These are phyloP conservation scores for Hesperia comma DNA, from an alignment of 2,888 invertebrate species.

Conservation along the genomic window DNA sequence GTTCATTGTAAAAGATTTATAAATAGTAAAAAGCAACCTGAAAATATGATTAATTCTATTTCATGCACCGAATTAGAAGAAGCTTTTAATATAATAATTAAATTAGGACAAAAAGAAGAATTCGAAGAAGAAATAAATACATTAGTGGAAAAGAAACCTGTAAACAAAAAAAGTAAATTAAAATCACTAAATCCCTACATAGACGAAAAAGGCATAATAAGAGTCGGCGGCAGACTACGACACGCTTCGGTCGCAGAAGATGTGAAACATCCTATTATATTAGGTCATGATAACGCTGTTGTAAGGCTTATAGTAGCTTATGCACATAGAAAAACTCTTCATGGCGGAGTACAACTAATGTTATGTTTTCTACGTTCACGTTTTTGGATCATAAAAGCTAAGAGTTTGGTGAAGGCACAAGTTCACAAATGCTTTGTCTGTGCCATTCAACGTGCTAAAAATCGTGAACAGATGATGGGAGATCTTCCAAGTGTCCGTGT, in stretches of 20 bases:
- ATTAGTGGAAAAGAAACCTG: conserved; percentile 12
- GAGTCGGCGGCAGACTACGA: conserved; percentile 38
- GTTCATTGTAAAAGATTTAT: conserved; percentile 6
- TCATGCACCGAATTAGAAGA: conserved; percentile 39
- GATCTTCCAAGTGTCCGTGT: conserved; percentile 41
- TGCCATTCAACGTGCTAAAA: conserved; percentile 16
- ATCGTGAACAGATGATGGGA: conserved; percentile 44
- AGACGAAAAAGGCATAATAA: conserved; percentile 30
- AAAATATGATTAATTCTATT: not conserved
- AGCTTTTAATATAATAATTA: conserved; percentile 22
- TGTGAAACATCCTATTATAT: conserved; percentile 32
- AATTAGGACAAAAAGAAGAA: conserved; percentile 33
- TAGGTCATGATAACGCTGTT: conserved; percentile 15
- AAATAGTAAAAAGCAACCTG: conserved; percentile 5
- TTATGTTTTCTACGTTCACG: conserved; percentile 12
- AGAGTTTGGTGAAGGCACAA: conserved; percentile 7
- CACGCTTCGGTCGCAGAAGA: conserved; percentile 29
- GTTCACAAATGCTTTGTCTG: conserved; percentile 28
- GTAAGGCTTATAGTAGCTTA: conserved; percentile 18
- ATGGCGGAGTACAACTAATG: conserved; percentile 29
- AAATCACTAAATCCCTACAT: conserved; percentile 29
- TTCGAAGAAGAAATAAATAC: conserved; percentile 33
- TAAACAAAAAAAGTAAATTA: conserved; percentile 22
- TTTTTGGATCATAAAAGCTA: conserved; percentile 28
- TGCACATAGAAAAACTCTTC: conserved; percentile 28